Base-by-base conservation (phyloP, 37 sponge, comb jelly and placozoan genomes). In the Trichoplax adhaerens region DNA sequence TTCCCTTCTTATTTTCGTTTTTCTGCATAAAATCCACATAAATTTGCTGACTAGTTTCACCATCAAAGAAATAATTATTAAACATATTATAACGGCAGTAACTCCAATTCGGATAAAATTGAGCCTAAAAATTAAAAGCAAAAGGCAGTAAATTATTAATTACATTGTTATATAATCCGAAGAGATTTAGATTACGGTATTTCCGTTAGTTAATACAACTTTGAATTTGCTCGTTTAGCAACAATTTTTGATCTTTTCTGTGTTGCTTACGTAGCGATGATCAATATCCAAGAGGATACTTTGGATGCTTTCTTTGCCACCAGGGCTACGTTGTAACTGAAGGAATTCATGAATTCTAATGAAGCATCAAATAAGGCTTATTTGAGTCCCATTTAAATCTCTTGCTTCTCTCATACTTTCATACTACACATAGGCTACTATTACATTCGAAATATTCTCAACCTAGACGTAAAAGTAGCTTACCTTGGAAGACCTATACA, bases 11-110 rank as follows among this genome's bases (percentile, higher is more conserved):
- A 12, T 53, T 4, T 77, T 76, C 7, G 46, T 50, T 58, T 76
- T 2, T 57, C 3, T 12, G 29, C 49, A 53, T 55, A n/a, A 65
- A 74, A 10, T 76, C 46, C 50, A 53, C 56, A 0, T 12, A 0
- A 12, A 58, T 54, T 51, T 74, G 53, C 64, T 68, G 72, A 54
- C 64, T 58, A 48, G 70, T 78, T 2, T 58, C 70, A 3, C 58
- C 12, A 52, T 69, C 74, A 58, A 84, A 94, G 76, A 94, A 94
- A 71, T 82, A 81, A 55, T 69, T 64, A 55, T 83, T 94, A 72
- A 94, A 86, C 88, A 90, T 74, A 61, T 94, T 94, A 76, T 73
- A 90, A 2, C 81, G 76, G 63, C 89, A 91, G 68, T 72, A 90
- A 1, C 55, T 51, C 0, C 70, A 63, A 10, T 71, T 54, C 48